Evolutionary conservation across 2,113 vertebrate species (phyloP), one percentile per base, ranked within the genome.

Genomic region (Ornithorhynchus anatinus): DNA sequence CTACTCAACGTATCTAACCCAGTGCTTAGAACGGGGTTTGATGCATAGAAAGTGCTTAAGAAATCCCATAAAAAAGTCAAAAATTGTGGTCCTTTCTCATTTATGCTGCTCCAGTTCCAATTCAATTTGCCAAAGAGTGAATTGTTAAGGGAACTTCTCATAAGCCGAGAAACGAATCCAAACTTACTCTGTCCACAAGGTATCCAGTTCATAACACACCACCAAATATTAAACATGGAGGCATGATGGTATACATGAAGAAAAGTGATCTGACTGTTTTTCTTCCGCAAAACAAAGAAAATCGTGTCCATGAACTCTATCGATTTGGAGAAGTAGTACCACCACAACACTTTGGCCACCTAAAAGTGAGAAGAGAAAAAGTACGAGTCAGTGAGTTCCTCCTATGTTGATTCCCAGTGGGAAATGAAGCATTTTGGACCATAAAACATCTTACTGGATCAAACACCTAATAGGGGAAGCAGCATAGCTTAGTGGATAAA

Each of bases 191-290:
- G 96, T 64, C 96, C 95, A 77, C 95, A 96, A 3, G 96, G 96
- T 79, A 96, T 96, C 96, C 96, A 96, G 89, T 96, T 96, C 54
- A 96, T 75, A 45, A 96, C 96, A 45, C 95, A 96, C 96, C 96
- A 96, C 96, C 95, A 96, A 85, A 96, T 96, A 82, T 96, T 96
- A 69, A 96, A 96, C 96, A 96, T 96, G 2, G 94, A 94, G 57
- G 95, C 95, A 5, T 96, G 96, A 78, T 96, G 96, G 85, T 96
- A 96, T 7, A 96, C 95, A 0, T 96, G 96, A 48, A 96, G 94
- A 74, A 96, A 96, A 70, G 94, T 95, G 76, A 96, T 94, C 86
- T 96, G 95, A 77, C 78, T 94, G 63, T 81, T 95, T 85, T 96
- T 96, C 70, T 96, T 96, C 84, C 96, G 90, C 82, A 96, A 79